Evolutionary conservation across 2,113 vertebrate species (phyloP).

Genomic region (Micronycteris hirsuta): DNA sequence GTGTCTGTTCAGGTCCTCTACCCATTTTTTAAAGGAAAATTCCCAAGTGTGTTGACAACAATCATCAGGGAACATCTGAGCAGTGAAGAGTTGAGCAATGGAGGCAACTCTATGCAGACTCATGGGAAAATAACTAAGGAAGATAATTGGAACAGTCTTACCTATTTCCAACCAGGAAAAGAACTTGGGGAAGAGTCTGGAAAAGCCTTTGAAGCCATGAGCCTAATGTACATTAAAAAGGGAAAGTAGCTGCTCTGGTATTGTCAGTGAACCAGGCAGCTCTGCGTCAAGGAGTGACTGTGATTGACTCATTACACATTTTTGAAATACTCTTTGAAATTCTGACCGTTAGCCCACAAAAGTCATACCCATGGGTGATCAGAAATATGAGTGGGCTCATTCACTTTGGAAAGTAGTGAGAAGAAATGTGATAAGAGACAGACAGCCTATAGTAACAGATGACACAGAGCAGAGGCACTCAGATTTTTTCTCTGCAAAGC

Average conservation of each 20-base stretch:
- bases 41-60: not conserved
- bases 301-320: not conserved
- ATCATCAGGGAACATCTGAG: conserved; percentile 45
- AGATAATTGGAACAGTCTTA: not conserved
- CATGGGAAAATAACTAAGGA: conserved; percentile 47
- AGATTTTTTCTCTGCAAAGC: conserved; percentile 15
- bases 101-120: conserved; percentile 26
- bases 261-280: not conserved
- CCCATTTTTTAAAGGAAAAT: conserved; percentile 10
- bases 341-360: conserved; percentile 9
- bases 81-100: conserved; percentile 59
- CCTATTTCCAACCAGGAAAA: conserved; percentile 30
- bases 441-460: not conserved
- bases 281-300: not conserved
- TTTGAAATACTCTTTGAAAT: conserved; percentile 42
- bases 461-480: conserved; percentile 17
- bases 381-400: conserved; percentile 36
- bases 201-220: conserved; percentile 34
- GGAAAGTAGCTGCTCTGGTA: not conserved
- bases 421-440: not conserved
- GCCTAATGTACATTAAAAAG: not conserved
- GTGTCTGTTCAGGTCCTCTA: not conserved
- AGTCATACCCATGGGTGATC: not conserved
- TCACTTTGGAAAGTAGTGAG: conserved; percentile 36
- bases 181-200: conserved; percentile 33